Evolutionary conservation across 2,888 invertebrate species (phyloP).

Genomic region (Hydroisotoma schaefferi): DNA sequence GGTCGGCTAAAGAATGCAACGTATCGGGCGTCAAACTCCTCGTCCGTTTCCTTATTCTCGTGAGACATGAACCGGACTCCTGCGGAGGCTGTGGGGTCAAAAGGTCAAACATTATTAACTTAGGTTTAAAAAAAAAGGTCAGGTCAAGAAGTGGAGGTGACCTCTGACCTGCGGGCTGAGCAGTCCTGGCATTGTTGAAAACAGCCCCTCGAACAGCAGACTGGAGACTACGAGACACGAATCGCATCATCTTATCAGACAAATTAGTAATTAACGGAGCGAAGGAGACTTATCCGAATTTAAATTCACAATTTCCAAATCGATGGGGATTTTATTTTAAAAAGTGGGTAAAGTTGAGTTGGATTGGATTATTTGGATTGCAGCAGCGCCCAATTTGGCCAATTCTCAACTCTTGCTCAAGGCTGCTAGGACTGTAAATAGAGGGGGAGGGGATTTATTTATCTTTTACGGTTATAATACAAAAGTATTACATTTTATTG

Average conservation of each 20-base stretch:
- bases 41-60: constrained; percentile 64
- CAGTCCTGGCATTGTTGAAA: constrained; percentile 14
- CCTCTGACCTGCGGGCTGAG: neutral
- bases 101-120: neutral
- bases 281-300: too few species aligned
- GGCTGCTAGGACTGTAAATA: too few species aligned
- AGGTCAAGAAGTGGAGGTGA: too few species aligned
- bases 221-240: constrained; percentile 32
- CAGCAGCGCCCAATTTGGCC: neutral
- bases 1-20: constrained; percentile 77
- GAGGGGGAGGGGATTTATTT: too few species aligned
- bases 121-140: neutral
- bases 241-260: constrained; percentile 44
- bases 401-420: too few species aligned
- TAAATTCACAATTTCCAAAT: neutral
- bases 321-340: neutral
- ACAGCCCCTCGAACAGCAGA: constrained; percentile 28
- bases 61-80: constrained; percentile 26
- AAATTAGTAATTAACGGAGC: neutral
- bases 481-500: too few species aligned
- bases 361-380: neutral
- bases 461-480: too few species aligned
- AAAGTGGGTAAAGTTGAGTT: neutral
- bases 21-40: constrained; percentile 79
- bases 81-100: constrained; percentile 17